Conservation (phyloP, 2,113 vertebrate genomes). For the Notechis scutatus region DNA sequence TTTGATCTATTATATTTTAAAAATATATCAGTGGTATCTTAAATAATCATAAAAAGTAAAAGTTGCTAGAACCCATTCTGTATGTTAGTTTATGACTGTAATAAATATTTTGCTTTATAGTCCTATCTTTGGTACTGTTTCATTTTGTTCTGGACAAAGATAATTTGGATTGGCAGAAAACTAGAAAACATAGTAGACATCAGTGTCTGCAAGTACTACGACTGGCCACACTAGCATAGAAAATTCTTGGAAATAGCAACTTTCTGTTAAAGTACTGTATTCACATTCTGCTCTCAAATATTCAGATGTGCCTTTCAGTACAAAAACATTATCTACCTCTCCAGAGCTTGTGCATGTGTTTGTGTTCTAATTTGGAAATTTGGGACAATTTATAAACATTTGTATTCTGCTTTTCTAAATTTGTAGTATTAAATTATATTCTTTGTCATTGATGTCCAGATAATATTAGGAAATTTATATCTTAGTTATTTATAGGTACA, state of each 20-base stretch:
- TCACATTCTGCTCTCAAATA: not conserved
- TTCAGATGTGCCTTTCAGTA: not conserved
- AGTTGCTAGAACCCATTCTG: not conserved
- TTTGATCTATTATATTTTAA: not conserved
- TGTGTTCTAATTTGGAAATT: not conserved
- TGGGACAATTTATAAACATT: not conserved
- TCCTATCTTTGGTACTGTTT: not conserved
- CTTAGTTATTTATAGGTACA: not conserved
- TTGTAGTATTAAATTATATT: not conserved
- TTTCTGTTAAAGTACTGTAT: not conserved
- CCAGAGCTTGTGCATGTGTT: not conserved
- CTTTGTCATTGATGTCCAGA: not conserved
- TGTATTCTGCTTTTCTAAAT: not conserved
- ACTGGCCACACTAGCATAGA: not conserved
- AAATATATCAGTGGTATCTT: not conserved
- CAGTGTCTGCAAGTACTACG: not conserved
- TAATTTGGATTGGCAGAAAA: not conserved
- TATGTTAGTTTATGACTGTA: not conserved
- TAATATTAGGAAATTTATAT: not conserved
- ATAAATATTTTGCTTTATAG: not conserved
- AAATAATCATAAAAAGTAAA: not conserved
- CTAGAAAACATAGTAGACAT: not conserved
- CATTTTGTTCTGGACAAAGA: not conserved
- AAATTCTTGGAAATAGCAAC: not conserved
- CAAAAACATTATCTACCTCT: not conserved